These are phyloP conservation scores for Toxostoma redivivum DNA, from an alignment of 2,113 vertebrate genomes.

Conservation along the genomic window DNA sequence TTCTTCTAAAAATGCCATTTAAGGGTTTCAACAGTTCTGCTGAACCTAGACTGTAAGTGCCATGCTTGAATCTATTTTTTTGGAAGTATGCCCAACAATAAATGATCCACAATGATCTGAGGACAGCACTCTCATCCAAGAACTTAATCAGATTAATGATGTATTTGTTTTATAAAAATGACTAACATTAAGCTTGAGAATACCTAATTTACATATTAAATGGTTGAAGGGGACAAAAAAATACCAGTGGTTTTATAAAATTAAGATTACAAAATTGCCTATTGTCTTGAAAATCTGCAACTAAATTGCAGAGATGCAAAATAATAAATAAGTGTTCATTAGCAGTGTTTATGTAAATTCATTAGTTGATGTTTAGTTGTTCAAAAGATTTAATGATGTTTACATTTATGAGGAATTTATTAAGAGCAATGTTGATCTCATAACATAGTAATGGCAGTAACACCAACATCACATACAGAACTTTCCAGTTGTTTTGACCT, in stretches of 20 bases:
- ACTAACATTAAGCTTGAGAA: constrained; percentile 81
- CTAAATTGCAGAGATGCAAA: constrained; percentile 73
- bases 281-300: constrained; percentile 74
- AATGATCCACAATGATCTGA: constrained; percentile 81
- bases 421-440: constrained; percentile 9
- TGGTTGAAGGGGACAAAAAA: constrained; percentile 76
- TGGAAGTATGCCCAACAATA: constrained; percentile 79
- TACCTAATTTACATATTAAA: constrained; percentile 77
- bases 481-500: not conserved
- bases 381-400: constrained; percentile 65
- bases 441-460: constrained; percentile 27
- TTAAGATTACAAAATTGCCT: constrained; percentile 71
- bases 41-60: constrained; percentile 72
- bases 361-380: constrained; percentile 42
- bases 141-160: constrained; percentile 94
- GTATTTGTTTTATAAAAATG: constrained; percentile 90
- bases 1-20: constrained; percentile 68
- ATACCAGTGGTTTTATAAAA: constrained; percentile 67
- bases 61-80: constrained; percentile 72
- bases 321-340: constrained; percentile 72
- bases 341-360: constrained; percentile 68
- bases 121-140: constrained; percentile 76
- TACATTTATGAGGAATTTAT: constrained; percentile 16
- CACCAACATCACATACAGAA: constrained; percentile 6
- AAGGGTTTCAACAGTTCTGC: constrained; percentile 63